phyloP scores from a whole-genome alignment of 2,797 vertebrate species.

The Mareca penelope region DNA sequence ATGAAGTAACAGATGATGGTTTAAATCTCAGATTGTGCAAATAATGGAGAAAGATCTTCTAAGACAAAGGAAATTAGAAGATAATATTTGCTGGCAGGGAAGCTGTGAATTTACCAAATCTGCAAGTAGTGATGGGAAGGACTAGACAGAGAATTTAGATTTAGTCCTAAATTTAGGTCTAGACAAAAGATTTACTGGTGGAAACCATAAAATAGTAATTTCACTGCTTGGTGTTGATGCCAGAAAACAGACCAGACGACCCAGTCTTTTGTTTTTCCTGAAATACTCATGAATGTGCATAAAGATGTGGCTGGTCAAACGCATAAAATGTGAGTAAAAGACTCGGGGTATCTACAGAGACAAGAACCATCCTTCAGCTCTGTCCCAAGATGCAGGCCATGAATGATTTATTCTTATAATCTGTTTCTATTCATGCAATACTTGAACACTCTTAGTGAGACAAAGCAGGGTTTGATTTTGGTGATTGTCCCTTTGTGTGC shows the following conservation, averaged over 20 bases:
- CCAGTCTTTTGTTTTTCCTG: neutral
- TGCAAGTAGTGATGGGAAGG: neutral
- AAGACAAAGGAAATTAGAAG: slow-evolving; percentile 10
- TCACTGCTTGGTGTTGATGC: neutral
- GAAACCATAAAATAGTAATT: neutral
- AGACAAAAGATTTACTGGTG: slow-evolving; percentile 1
- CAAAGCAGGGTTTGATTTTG: neutral
- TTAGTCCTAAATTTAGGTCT: neutral
- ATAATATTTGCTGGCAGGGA: neutral
- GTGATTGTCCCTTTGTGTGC: neutral
- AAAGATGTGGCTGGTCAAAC: neutral
- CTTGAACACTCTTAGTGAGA: neutral
- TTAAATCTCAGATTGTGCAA: neutral
- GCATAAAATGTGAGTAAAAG: neutral
- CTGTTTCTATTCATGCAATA: neutral
- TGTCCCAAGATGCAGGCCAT: neutral
- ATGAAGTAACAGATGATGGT: neutral
- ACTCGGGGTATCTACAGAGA: neutral
- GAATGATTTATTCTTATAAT: neutral
- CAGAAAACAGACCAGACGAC: neutral
- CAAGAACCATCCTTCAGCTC: neutral
- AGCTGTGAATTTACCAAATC: neutral
- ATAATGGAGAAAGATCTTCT: neutral
- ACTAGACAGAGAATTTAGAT: neutral
- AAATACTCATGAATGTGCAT: neutral